Base-by-base conservation (phyloP, 92 coral and sea anemone species). In the Epizoanthus rinbou region DNA sequence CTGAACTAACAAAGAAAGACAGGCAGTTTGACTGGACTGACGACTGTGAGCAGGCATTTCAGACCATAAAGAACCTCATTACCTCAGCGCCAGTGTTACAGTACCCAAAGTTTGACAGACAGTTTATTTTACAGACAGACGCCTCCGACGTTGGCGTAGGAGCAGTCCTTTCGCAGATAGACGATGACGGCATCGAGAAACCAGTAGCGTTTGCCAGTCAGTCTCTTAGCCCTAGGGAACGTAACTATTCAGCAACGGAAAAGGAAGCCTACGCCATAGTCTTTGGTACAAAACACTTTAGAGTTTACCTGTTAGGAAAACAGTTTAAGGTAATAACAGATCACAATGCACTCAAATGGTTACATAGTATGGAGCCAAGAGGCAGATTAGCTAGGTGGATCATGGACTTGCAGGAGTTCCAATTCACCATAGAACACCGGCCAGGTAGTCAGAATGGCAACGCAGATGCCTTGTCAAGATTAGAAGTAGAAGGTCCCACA, bases 341-440 rank as follows among this genome's bases (percentile, higher is more conserved):
- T 11, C 86, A 82, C 80, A 82, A 71, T 19, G 73, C 80, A n/a
- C 47, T 82, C 19, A 52, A 69, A 57, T 87, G 90, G 90, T 69
- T 87, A 13, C 59, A 86, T 33, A 81, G 64, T 62, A 86, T 80
- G 73, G 82, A 87, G 18, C 86, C 80, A 14, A 87, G 66, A 57
- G 86, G 90, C 15, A 39, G 86, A 8, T 13, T 82, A 22, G 90
- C 79, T 62, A 69, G 90, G 47, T 87, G 90, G 87, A 65, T 87
- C 8, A 82, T 83, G 87, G 87, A 87, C 33, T 83, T 87, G 69
- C 90, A 83, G 73, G 87, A 87, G 41, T 89, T 89, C 74, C 86
- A 85, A 18, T 80, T 88, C 57, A 57, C 87, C 9, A 72, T 82
- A 19, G 58, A 75, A 58, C 85, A 86, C 59, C 62, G 85, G 17